Evolutionary conservation across 2,797 vertebrate species (phyloP).

Genomic region (Craterocephalus amniculus): DNA sequence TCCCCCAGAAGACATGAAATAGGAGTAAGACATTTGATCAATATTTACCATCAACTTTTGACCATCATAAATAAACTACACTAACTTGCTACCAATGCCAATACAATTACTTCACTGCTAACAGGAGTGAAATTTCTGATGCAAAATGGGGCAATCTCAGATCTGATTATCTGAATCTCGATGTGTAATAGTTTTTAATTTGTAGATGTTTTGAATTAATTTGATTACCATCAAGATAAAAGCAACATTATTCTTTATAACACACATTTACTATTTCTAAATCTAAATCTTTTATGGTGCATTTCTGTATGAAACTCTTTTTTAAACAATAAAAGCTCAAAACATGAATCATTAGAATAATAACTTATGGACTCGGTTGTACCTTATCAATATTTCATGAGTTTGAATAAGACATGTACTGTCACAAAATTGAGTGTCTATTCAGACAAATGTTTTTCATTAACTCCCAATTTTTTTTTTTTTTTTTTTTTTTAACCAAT

Average conservation of each 20-base stretch:
- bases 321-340: not conserved
- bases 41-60: not conserved
- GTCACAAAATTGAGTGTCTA: not conserved
- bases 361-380: not conserved
- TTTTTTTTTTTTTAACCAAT: too few species aligned
- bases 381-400: not conserved
- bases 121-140: not conserved
- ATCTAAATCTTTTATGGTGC: not conserved
- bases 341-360: not conserved
- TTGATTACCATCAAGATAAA: not conserved
- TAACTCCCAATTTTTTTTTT: too few species aligned
- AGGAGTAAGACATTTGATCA: not conserved
- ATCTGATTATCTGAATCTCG: not conserved
- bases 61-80: not conserved
- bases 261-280: not conserved
- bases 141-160: not conserved
- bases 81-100: not conserved
- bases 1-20: not conserved
- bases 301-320: not conserved
- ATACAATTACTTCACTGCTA: not conserved
- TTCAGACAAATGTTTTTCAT: not conserved
- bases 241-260: not conserved
- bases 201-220: not conserved
- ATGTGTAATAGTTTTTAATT: not conserved
- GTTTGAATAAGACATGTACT: not conserved